A percentile compares a stretch with the other conserved stretches of the same genome.
phyloP scores from a whole-genome alignment of 2,113 vertebrate species.

The Eleginops maclovinus region DNA sequence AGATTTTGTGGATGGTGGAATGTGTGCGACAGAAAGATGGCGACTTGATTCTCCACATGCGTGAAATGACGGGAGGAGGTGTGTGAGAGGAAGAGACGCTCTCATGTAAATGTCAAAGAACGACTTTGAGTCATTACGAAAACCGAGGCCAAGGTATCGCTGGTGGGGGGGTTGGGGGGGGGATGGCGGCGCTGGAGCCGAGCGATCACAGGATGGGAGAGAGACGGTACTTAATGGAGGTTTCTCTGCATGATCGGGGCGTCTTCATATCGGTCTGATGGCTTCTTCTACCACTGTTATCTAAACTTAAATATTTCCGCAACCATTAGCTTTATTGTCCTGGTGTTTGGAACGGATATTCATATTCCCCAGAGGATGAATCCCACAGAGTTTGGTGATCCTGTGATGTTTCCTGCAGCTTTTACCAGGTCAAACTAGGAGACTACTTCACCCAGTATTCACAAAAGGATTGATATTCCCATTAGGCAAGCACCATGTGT shows the following conservation, averaged over 20 bases:
- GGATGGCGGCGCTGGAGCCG: too few relatives aligned
- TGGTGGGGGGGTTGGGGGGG: too few relatives aligned
- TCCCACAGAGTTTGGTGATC: too few relatives aligned
- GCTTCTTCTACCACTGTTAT: background rate
- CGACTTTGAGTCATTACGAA: slow-evolving; percentile 23
- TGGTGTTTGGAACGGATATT: too few relatives aligned
- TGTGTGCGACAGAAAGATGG: slow-evolving; percentile 21
- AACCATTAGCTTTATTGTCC: too few relatives aligned
- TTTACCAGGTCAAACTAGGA: too few relatives aligned
- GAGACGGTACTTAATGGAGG: background rate
- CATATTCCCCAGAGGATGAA: too few relatives aligned
- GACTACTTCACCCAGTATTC: too few relatives aligned
- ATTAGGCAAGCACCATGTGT: too few relatives aligned
- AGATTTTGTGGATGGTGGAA: background rate
- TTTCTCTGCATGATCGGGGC: background rate
- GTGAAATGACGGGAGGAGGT: slow-evolving; percentile 40
- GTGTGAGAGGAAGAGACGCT: slow-evolving; percentile 32
- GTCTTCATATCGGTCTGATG: too few relatives aligned
- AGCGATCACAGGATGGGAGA: slow-evolving; percentile 4
- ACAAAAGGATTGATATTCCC: too few relatives aligned
- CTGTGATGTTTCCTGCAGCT: too few relatives aligned
- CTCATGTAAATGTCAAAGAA: slow-evolving; percentile 61
- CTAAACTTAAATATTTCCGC: background rate
- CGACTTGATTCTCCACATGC: slow-evolving; percentile 21
- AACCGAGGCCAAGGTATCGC: slow-evolving; percentile 7